phyloP scores from a whole-genome alignment of 2,113 vertebrate species.

The Microtus ochrogaster region DNA sequence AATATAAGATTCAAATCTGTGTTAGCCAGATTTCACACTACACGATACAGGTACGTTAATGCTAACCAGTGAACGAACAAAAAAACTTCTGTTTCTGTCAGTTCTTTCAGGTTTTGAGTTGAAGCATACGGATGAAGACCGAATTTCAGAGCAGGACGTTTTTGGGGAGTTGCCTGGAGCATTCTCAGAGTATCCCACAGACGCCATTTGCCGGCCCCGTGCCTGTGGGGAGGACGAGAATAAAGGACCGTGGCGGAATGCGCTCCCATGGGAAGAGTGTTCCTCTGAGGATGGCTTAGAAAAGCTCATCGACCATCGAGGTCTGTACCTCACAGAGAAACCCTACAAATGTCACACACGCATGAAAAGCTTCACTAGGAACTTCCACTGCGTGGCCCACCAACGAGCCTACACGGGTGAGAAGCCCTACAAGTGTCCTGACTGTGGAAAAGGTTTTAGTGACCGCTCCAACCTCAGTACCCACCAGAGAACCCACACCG shows the following conservation, averaged over 20 bases:
- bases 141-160: slow-evolving; percentile 67
- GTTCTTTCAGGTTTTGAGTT: slow-evolving; percentile 72
- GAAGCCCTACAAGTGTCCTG: slow-evolving; percentile 60
- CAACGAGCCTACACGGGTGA: slow-evolving; percentile 63
- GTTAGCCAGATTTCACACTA: not conserved
- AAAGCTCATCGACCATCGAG: slow-evolving; percentile 79
- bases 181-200: slow-evolving; percentile 41
- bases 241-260: slow-evolving; percentile 18
- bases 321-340: slow-evolving; percentile 76
- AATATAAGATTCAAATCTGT: not conserved
- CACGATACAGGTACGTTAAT: not conserved
- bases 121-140: slow-evolving; percentile 63
- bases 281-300: slow-evolving; percentile 78
- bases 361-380: slow-evolving; percentile 66
- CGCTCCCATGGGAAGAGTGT: slow-evolving; percentile 63
- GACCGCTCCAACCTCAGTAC: slow-evolving; percentile 69
- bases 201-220: not conserved
- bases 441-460: slow-evolving; percentile 74
- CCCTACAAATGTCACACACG: slow-evolving; percentile 59
- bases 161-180: slow-evolving; percentile 57
- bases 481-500: slow-evolving; percentile 74
- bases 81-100: not conserved
- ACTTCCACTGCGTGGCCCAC: slow-evolving; percentile 60
- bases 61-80: slow-evolving; percentile 1
- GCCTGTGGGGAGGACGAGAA: slow-evolving; percentile 61